Evolutionary conservation across 1,140 invertebrate genomes (phyloP).

Genomic region (Ostrea edulis): DNA sequence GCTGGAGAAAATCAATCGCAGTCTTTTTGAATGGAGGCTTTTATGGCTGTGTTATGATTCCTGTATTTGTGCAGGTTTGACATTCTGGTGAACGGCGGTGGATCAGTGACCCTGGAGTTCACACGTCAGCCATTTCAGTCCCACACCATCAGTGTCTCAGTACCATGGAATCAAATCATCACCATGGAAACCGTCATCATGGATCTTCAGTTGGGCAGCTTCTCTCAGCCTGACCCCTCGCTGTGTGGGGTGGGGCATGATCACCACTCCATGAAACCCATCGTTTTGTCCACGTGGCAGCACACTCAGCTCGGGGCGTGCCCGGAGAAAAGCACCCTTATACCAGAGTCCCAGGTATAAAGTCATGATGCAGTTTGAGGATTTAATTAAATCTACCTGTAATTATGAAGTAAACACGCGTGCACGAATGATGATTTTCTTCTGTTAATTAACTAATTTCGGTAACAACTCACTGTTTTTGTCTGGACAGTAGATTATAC

Average conservation of each 20-base stretch:
- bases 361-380: no score
- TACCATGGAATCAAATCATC: constrained; percentile 96
- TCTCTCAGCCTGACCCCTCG: constrained; percentile 80
- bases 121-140: constrained; percentile 94
- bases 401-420: background rate
- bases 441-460: no score
- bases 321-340: constrained; percentile 90
- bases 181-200: constrained; percentile 80
- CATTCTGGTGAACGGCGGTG: constrained; percentile 97
- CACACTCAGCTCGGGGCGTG: constrained; percentile 95
- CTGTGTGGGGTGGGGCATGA: constrained; percentile 90
- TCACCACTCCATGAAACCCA: constrained; percentile 95
- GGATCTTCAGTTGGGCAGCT: constrained; percentile 83
- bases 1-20: no score
- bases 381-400: background rate
- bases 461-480: no score
- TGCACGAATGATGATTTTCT: no score
- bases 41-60: no score
- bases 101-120: constrained; percentile 95
- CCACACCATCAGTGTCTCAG: constrained; percentile 93
- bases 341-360: constrained; percentile 93
- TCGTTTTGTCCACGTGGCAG: constrained; percentile 96
- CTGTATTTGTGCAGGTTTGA: constrained; percentile 89
- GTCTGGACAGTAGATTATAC: no score
- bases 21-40: no score